phyloP scores from a whole-genome alignment of 2,797 vertebrate species.

The Urosaurus nigricauda region DNA sequence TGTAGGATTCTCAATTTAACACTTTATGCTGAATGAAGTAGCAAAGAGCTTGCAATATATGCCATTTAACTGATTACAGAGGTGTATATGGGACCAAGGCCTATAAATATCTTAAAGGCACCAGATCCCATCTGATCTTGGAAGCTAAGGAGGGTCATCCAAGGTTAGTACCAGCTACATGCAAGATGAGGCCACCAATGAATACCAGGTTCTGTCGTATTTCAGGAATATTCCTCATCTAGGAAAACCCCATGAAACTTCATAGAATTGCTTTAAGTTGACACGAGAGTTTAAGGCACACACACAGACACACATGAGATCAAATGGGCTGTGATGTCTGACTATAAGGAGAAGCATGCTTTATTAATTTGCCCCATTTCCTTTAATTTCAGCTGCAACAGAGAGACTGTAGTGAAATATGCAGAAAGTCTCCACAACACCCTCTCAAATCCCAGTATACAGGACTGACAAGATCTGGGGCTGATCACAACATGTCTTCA shows the following conservation, averaged over 20 bases:
- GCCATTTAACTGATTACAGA: background rate
- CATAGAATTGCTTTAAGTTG: no score
- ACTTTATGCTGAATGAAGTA: background rate
- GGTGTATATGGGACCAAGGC: background rate
- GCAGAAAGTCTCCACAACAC: background rate
- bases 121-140: no score
- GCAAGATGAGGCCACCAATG: no score
- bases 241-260: no score
- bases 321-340: conserved; percentile 3
- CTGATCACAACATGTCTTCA: background rate
- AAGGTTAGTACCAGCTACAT: no score
- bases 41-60: background rate
- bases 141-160: no score
- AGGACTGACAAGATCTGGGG: background rate
- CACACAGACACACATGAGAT: no score
- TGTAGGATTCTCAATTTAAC: background rate
- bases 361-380: background rate
- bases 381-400: conserved; percentile 1
- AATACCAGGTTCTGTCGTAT: no score
- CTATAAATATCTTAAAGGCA: no score
- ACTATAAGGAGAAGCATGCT: background rate
- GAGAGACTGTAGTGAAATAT: background rate
- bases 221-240: no score
- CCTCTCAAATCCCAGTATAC: background rate
- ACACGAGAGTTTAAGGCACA: no score